Percentiles rank a stretch among this genome's conserved stretches.
phyloP scores from a whole-genome alignment of 1,140 invertebrate species.

The Tetranychus cinnabarinus region DNA sequence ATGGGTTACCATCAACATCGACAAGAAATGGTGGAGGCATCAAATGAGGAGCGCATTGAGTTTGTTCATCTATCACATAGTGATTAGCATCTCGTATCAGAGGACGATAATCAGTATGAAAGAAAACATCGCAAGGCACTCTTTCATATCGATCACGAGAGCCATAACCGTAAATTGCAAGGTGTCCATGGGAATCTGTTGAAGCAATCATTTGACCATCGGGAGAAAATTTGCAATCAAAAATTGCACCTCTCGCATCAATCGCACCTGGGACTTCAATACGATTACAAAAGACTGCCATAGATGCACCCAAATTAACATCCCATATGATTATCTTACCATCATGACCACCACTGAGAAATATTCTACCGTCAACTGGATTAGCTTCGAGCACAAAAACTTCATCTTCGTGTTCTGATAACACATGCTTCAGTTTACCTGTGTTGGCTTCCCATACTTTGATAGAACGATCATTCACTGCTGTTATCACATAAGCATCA shows the following conservation, averaged over 20 bases:
- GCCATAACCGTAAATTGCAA: constrained; percentile 71
- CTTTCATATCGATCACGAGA: constrained; percentile 23
- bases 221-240: constrained; percentile 88
- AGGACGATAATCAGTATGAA: constrained; percentile 91
- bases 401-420: constrained; percentile 64
- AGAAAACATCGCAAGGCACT: constrained; percentile 78
- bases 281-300: constrained; percentile 18
- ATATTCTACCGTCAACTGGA: constrained; percentile 49
- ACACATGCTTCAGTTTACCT: constrained; percentile 21
- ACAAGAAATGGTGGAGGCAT: constrained; percentile 96
- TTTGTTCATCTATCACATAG: constrained; percentile 83
- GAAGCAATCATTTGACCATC: constrained; percentile 66
- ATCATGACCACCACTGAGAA: constrained; percentile 83
- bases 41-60: constrained; percentile 79
- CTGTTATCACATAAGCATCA: constrained; percentile 66
- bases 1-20: constrained; percentile 83
- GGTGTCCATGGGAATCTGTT: constrained; percentile 81
- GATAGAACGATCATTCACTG: constrained; percentile 50
- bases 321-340: constrained; percentile 76
- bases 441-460: constrained; percentile 62
- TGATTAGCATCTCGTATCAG: constrained; percentile 59
- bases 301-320: constrained; percentile 33
- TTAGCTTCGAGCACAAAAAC: constrained; percentile 81
- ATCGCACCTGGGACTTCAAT: constrained; percentile 57
- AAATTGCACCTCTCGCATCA: constrained; percentile 42